These are phyloP conservation scores for Anguilla japonica DNA, from an alignment of 2,113 vertebrate species.

Conservation along the genomic window DNA sequence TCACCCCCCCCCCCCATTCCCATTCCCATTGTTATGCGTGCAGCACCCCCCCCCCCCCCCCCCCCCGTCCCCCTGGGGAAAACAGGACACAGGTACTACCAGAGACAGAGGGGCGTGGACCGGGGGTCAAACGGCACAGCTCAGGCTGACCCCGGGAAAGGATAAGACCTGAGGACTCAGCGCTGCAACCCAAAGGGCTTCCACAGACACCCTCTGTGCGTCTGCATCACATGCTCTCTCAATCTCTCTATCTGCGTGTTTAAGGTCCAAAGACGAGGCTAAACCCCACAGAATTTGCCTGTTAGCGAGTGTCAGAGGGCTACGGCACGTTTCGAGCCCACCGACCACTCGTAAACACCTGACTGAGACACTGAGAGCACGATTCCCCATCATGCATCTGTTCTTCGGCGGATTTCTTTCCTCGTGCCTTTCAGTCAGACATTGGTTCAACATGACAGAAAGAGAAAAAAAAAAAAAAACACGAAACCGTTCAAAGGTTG, in stretches of 20 bases:
- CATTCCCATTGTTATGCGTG: constrained; percentile 39
- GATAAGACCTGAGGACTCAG: not conserved
- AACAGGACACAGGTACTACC: constrained; percentile 44
- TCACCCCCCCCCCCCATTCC: not conserved
- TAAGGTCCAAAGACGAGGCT: not conserved
- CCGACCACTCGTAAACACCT: not conserved
- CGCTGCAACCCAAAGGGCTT: not conserved
- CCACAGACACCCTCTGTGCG: not conserved
- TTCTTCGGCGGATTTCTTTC: not conserved
- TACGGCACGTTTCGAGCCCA: not conserved
- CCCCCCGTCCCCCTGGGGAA: not conserved
- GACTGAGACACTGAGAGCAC: not conserved
- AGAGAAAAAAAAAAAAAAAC: not conserved
- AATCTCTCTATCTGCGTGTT: not conserved
- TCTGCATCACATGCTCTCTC: not conserved
- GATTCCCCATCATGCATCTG: not conserved
- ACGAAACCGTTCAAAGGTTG: no score
- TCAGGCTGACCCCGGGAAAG: constrained; percentile 22
- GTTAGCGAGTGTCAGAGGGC: not conserved
- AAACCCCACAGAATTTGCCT: not conserved
- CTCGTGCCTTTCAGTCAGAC: not conserved
- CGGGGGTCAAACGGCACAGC: constrained; percentile 34
- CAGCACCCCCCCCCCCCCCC: constrained; percentile 26
- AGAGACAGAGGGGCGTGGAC: constrained; percentile 37
- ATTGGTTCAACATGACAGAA: not conserved